Evolutionary conservation across 2,797 vertebrate genomes (phyloP), one percentile per base, ranked within the genome.

Genomic region (Halcyon leucocephala): DNA sequence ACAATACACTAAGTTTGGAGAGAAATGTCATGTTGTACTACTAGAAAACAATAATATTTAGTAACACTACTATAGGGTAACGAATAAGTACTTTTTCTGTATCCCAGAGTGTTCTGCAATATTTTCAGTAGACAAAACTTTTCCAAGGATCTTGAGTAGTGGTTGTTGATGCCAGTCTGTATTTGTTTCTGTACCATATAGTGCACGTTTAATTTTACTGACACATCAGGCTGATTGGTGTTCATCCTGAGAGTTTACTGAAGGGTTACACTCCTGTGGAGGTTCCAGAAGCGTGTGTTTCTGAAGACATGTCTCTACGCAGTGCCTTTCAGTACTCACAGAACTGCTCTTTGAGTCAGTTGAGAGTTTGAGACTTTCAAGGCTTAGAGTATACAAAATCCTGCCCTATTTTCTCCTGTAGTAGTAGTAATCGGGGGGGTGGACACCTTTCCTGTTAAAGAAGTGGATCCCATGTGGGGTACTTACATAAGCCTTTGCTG

Each of bases 401-500:
- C 57, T 33, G 22, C 35, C 35, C n/a, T 51, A 0, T 61, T 61
- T 78, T 55, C 48, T 76, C 7, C 25, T 80, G 16, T 16, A 46
- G 9, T 41, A 39, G 41, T 29, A 83, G 62, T 6, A 74, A 1
- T 14, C 20, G 14, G 35, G 16, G n/a, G 22, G 6, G 5, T 9
- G 12, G n/a, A 44, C 5, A 9, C 4, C 21, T 29, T 67, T 78
- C 21, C 21, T 5, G 1, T 39, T 82, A 48, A 73, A 48, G 4
- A 58, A 66, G 44, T 15, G 15, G 19, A 25, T 86, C 31, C 57
- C 24, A 20, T 57, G 4, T 7, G 6, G 37, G 89, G 28, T 98
- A 98, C 98, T 97, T 98, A 98, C 98, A 99, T 74, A 99, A 98
- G 55, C 97, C 98, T 98, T 99, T 99, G 97, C 98, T 99, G 97